These are phyloP conservation scores for Epizoanthus rinbou DNA, from an alignment of 92 coral and sea anemone genomes.

Conservation along the genomic window DNA sequence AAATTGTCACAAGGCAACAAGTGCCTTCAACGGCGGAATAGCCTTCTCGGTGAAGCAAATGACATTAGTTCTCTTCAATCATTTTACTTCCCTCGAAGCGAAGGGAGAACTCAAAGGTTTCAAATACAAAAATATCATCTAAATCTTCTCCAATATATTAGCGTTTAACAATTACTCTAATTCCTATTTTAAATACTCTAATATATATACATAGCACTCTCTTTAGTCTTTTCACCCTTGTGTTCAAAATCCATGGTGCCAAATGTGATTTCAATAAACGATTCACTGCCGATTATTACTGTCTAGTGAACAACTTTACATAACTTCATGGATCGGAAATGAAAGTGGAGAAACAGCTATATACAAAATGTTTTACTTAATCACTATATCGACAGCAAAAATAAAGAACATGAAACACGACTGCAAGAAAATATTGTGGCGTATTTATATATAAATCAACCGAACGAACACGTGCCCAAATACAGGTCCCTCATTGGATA, in stretches of 20 bases:
- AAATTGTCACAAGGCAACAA: too few relatives aligned
- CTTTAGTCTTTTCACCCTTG: not conserved
- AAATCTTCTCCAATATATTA: constrained; percentile 41
- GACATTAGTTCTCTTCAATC: not conserved
- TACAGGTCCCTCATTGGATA: not conserved
- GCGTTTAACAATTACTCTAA: constrained; percentile 36
- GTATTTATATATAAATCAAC: too few relatives aligned
- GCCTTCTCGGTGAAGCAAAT: not conserved
- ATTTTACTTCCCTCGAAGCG: constrained; percentile 1
- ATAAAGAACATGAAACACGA: too few relatives aligned
- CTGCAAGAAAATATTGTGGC: too few relatives aligned
- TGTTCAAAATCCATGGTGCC: not conserved
- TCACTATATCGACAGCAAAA: too few relatives aligned
- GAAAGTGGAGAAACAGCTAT: too few relatives aligned
- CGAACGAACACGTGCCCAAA: not conserved
- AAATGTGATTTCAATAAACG: not conserved
- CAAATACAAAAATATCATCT: constrained; percentile 37
- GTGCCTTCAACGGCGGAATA: too few relatives aligned
- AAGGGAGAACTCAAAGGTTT: not conserved
- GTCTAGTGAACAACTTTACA: too few relatives aligned
- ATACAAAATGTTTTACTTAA: too few relatives aligned
- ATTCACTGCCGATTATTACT: not conserved
- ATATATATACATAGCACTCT: constrained; percentile 13
- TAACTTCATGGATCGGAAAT: too few relatives aligned
- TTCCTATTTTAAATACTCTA: constrained; percentile 17